Evolutionary conservation across 2,888 invertebrate species (phyloP).

Genomic region (Teleogryllus oceanicus): DNA sequence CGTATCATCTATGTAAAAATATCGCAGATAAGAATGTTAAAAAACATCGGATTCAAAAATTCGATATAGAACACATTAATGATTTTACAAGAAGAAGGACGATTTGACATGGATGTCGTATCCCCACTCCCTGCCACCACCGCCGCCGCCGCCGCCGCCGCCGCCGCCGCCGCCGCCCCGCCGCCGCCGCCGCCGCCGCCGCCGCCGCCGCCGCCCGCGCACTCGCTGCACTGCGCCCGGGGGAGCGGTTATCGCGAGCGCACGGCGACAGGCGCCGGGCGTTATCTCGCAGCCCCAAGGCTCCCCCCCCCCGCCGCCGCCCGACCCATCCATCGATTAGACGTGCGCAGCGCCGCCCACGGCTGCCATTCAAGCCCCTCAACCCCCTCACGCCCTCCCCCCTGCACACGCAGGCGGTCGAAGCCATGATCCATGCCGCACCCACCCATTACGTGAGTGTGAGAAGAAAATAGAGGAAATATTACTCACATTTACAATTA

Average conservation of each 20-base stretch:
- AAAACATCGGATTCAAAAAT: too few relatives aligned
- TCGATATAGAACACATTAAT: too few relatives aligned
- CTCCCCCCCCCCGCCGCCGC: not conserved
- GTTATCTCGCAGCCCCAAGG: not conserved
- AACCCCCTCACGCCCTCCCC: not conserved
- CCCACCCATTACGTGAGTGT: too few relatives aligned
- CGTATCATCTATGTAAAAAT: too few relatives aligned
- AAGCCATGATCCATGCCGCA: not conserved
- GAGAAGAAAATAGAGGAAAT: too few relatives aligned
- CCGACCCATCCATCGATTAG: not conserved
- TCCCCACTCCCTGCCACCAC: not conserved
- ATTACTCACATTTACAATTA: too few relatives aligned
- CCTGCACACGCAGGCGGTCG: not conserved
- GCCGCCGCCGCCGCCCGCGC: not conserved
- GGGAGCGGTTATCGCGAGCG: not conserved
- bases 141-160: not conserved
- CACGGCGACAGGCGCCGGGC: not conserved
- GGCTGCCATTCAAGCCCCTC: not conserved
- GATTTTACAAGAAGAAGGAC: too few relatives aligned
- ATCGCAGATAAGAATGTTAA: too few relatives aligned
- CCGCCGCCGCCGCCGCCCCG: not conserved
- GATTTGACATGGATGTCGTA: not conserved
- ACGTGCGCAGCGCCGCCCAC: not conserved
- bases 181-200: not conserved
- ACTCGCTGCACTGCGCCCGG: not conserved